Conservation (phyloP, 2,113 vertebrate genomes). For the Periophthalmodon schlosseri region DNA sequence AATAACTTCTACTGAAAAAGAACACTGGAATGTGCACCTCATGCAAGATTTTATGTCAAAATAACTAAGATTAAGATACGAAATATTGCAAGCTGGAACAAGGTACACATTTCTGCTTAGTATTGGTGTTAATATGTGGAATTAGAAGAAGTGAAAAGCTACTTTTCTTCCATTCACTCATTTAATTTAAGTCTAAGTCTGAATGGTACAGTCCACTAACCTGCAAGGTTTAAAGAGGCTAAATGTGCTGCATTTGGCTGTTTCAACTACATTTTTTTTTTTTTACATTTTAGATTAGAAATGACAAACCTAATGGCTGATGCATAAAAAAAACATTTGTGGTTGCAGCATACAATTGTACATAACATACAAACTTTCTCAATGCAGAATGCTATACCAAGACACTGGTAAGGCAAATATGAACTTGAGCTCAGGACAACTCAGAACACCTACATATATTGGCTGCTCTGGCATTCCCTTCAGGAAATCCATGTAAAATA, state of each 20-base stretch:
- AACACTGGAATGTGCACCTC: background rate
- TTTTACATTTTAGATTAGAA: slow-evolving; percentile 19
- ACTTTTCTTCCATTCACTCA: background rate
- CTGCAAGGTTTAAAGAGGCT: slow-evolving; percentile 15
- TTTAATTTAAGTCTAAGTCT: background rate
- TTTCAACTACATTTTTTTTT: slow-evolving; percentile 30
- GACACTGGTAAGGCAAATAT: slow-evolving; percentile 70
- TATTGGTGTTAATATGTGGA: background rate
- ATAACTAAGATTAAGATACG: background rate
- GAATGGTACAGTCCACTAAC: background rate
- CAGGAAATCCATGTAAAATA: slow-evolving; percentile 8
- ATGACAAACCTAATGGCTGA: slow-evolving; percentile 24
- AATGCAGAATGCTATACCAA: slow-evolving; percentile 52
- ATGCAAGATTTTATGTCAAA: background rate
- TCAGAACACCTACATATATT: slow-evolving; percentile 49
- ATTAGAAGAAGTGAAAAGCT: background rate
- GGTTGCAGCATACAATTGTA: slow-evolving; percentile 21
- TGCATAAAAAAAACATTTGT: slow-evolving; percentile 12
- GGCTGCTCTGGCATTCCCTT: slow-evolving; percentile 53
- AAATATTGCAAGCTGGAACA: background rate
- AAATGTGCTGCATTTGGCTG: slow-evolving; percentile 30
- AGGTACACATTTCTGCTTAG: background rate
- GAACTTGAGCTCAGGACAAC: slow-evolving; percentile 46
- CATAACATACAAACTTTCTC: slow-evolving; percentile 39
- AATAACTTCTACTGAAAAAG: slow-evolving; percentile 27